Percentiles rank a stretch among this genome's conserved stretches.
Evolutionary conservation across 2,888 invertebrate species (phyloP).

Genomic region (Caenorhabditis sp.): DNA sequence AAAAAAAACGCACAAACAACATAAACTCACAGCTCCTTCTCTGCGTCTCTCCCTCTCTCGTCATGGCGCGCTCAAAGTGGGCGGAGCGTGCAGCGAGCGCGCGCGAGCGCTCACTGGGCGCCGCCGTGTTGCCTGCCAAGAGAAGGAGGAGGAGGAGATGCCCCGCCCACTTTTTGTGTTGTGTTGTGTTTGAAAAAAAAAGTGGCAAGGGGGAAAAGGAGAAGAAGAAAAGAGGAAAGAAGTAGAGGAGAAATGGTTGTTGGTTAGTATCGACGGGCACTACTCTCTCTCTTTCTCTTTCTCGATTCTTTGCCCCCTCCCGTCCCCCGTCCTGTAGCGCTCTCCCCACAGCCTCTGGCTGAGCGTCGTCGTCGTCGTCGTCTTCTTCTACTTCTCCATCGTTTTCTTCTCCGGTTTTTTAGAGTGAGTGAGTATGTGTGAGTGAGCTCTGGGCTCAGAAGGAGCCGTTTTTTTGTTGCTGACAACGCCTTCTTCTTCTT

Average conservation of each 20-base stretch:
- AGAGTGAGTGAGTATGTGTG: too few species aligned
- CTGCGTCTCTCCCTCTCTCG: conserved; percentile 1
- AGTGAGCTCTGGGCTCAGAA: too few species aligned
- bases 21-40: not conserved
- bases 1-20: conserved; percentile 8
- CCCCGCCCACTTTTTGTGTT: conserved; percentile 15
- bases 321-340: too few species aligned
- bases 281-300: too few species aligned
- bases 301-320: too few species aligned
- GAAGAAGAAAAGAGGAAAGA: not conserved
- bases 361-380: not conserved
- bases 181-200: conserved; percentile 1
- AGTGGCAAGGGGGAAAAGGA: not conserved
- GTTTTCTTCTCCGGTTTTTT: not conserved
- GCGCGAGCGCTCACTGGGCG: conserved; percentile 45
- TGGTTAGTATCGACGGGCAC: not conserved
- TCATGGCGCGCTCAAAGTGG: conserved; percentile 34
- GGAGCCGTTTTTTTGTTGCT: too few species aligned
- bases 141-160: not conserved
- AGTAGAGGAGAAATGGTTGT: conserved; percentile 4
- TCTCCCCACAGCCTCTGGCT: too few species aligned
- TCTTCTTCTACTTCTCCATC: not conserved
- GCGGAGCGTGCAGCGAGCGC: conserved; percentile 38
- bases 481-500: too few species aligned
- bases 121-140: not conserved